phyloP scores from a whole-genome alignment of 2,888 invertebrate genomes.

The Sepiola atlantica region DNA sequence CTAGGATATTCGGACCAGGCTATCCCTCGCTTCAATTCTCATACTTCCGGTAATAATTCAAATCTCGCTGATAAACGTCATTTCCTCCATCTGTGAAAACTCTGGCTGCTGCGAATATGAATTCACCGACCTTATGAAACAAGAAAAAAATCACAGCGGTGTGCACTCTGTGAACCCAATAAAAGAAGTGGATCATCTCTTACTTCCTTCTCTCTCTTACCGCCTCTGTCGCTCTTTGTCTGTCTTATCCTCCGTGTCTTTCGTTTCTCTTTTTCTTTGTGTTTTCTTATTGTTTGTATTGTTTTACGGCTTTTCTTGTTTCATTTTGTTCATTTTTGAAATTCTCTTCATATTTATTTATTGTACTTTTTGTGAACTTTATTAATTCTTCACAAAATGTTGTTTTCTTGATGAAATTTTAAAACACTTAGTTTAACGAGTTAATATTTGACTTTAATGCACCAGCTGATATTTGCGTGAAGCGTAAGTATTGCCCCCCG shows the following conservation, averaged over 20 bases:
- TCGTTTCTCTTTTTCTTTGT: too few species aligned
- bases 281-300: not conserved
- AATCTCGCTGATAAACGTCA: not conserved
- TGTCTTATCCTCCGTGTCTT: too few species aligned
- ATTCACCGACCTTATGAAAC: not conserved
- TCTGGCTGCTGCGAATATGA: not conserved
- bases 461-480: not conserved
- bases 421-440: too few species aligned
- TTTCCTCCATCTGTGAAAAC: not conserved
- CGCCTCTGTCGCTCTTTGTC: too few species aligned
- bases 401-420: not conserved
- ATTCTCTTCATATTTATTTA: not conserved
- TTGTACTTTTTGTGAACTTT: not conserved
- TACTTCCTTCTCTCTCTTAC: not conserved
- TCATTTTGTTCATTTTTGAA: not conserved
- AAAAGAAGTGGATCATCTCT: not conserved
- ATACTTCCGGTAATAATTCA: conserved; percentile 15
- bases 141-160: not conserved
- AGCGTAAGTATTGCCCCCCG: too few species aligned
- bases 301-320: not conserved
- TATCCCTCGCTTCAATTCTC: not conserved
- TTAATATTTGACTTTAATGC: not conserved
- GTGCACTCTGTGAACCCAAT: not conserved
- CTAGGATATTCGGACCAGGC: not conserved
- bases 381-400: not conserved